Evolutionary conservation across 2,113 vertebrate species (phyloP).

Genomic region (Scomber scombrus): DNA sequence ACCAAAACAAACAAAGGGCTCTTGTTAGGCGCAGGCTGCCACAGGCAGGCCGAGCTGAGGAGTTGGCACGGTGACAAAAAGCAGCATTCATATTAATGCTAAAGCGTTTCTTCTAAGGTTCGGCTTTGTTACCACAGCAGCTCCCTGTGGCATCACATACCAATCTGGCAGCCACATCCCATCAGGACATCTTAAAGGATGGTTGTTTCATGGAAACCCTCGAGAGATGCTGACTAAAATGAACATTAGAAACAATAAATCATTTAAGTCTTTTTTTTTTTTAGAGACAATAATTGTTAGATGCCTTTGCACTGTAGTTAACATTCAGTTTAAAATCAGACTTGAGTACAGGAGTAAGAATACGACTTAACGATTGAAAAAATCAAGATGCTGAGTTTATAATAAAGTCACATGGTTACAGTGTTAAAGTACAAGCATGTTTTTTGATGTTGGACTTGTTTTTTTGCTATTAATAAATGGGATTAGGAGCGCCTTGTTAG

Average conservation of each 20-base stretch:
- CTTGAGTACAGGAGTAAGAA: neutral
- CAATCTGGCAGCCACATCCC: neutral
- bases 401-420: too few relatives aligned
- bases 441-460: neutral
- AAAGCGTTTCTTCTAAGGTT: slow-evolving; percentile 21
- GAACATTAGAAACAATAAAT: too few relatives aligned
- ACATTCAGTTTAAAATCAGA: neutral
- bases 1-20: slow-evolving; percentile 60
- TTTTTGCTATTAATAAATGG: neutral
- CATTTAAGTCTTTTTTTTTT: too few relatives aligned
- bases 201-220: slow-evolving; percentile 9
- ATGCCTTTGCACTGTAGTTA: neutral
- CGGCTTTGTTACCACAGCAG: slow-evolving; percentile 7
- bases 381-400: too few relatives aligned
- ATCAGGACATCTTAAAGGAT: slow-evolving; percentile 7
- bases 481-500: neutral
- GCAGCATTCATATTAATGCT: slow-evolving; percentile 25
- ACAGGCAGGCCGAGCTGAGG: slow-evolving; percentile 25
- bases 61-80: slow-evolving; percentile 46
- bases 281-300: too few relatives aligned
- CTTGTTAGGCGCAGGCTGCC: slow-evolving; percentile 51
- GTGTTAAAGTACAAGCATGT: too few relatives aligned
- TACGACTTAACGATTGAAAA: too few relatives aligned
- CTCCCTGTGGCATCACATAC: slow-evolving; percentile 1
- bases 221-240: neutral